These are phyloP conservation scores for Oscheius sp. DNA, from an alignment of 2,888 invertebrate genomes.

Conservation along the genomic window DNA sequence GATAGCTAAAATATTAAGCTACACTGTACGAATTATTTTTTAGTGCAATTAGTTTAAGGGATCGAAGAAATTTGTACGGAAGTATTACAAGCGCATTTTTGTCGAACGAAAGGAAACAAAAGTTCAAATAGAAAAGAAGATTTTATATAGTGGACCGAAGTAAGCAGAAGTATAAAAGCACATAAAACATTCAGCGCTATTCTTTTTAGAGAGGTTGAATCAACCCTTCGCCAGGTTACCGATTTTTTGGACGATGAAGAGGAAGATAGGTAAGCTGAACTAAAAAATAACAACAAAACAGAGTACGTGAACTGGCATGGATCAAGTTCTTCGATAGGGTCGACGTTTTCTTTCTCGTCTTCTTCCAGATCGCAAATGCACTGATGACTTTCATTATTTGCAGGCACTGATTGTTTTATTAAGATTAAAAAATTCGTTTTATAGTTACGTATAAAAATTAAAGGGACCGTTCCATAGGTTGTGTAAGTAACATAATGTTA, in stretches of 20 bases:
- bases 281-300: no score
- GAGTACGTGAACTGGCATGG: slow-evolving; percentile 43
- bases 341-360: slow-evolving; percentile 42
- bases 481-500: no score
- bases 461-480: no score
- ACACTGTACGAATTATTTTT: not conserved
- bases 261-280: slow-evolving; percentile 24
- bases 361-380: slow-evolving; percentile 40
- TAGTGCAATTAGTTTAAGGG: slow-evolving; percentile 10
- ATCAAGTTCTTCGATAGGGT: slow-evolving; percentile 52
- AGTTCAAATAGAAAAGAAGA: not conserved
- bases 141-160: not conserved
- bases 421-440: not conserved
- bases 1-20: not conserved
- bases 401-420: not conserved
- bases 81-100: slow-evolving; percentile 6
- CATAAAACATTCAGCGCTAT: slow-evolving; percentile 1
- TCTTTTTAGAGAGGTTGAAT: slow-evolving; percentile 2
- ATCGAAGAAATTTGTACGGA: slow-evolving; percentile 13
- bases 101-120: slow-evolving; percentile 10
- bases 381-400: slow-evolving; percentile 23
- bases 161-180: not conserved
- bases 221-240: not conserved
- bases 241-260: slow-evolving; percentile 38
- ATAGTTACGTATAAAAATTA: no score